A percentile compares a stretch with the other conserved stretches of the same genome.
Conservation (phyloP, 2,113 vertebrate species). For the Colistium nudipinnis region DNA sequence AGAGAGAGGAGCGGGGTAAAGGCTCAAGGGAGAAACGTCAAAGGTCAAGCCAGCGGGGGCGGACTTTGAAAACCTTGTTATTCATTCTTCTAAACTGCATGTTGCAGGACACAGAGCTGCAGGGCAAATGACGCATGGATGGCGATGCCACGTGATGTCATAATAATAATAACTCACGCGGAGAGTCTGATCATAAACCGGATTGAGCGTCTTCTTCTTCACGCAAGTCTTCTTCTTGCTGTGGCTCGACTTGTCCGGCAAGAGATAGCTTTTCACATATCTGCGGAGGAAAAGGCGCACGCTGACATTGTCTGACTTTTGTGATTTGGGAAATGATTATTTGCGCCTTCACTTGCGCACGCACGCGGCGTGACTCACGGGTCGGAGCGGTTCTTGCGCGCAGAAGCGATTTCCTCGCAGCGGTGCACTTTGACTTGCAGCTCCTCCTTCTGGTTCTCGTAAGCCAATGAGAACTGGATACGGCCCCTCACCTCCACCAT, state of each 20-base stretch:
- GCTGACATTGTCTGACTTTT: background rate
- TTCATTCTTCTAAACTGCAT: too few species aligned
- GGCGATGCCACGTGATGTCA: conserved; percentile 12
- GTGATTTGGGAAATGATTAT: background rate
- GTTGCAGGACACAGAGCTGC: conserved; percentile 11
- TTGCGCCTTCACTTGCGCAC: conserved; percentile 2
- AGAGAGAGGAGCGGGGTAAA: background rate
- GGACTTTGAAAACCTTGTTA: too few species aligned
- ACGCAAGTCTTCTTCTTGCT: conserved; percentile 93
- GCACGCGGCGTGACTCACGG: conserved; percentile 84
- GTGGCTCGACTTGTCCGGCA: conserved; percentile 90
- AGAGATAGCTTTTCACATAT: conserved; percentile 95
- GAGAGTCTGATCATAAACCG: conserved; percentile 91
- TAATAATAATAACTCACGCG: conserved; percentile 80
- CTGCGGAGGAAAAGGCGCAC: conserved; percentile 69
- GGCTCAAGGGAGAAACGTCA: too few species aligned
- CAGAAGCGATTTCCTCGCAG: conserved; percentile 89
- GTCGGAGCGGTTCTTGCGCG: conserved; percentile 87
- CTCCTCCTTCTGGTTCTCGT: conserved; percentile 83
- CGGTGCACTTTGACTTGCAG: conserved; percentile 86
- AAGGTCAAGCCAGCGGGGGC: too few species aligned
- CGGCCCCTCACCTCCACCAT: conserved; percentile 87
- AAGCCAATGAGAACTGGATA: conserved; percentile 88
- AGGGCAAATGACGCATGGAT: background rate
- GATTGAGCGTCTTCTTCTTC: conserved; percentile 91